Evolutionary conservation across 2,797 vertebrate genomes (phyloP).

Genomic region (Neosilurus hyrtlii): DNA sequence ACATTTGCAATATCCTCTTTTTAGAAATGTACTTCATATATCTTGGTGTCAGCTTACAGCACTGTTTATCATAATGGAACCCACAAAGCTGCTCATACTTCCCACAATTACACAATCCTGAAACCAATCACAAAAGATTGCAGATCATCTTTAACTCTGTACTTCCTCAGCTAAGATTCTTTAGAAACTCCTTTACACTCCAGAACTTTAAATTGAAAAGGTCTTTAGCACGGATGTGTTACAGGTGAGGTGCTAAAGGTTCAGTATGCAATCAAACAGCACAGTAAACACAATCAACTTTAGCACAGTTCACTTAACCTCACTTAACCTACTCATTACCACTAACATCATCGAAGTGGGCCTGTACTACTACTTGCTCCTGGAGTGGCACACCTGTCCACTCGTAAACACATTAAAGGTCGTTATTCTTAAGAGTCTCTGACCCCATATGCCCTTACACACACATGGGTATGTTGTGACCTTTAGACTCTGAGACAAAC

Average conservation of each 20-base stretch:
- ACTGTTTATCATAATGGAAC: not conserved
- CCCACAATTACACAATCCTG: constrained; percentile 14
- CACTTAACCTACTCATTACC: constrained; percentile 50
- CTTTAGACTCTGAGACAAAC: constrained; percentile 51
- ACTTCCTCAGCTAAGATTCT: not conserved
- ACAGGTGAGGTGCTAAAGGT: not conserved
- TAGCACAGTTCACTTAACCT: not conserved
- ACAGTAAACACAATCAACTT: constrained; percentile 10
- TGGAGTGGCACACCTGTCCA: constrained; percentile 66
- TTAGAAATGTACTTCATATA: not conserved
- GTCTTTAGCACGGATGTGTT: constrained; percentile 14
- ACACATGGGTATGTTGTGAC: constrained; percentile 54
- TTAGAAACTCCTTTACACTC: not conserved
- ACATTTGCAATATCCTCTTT: constrained; percentile 1
- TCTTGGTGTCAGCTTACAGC: not conserved
- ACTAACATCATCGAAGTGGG: constrained; percentile 38
- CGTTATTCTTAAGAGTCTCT: constrained; percentile 53
- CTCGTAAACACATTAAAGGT: constrained; percentile 74
- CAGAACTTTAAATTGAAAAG: too few relatives aligned
- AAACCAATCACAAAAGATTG: not conserved
- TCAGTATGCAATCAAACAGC: not conserved
- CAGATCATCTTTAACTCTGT: not conserved
- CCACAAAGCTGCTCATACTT: constrained; percentile 10
- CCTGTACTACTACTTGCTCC: constrained; percentile 48
- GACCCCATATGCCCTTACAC: constrained; percentile 29